Percentiles rank a stretch among this genome's conserved stretches.
These are phyloP conservation scores for Nasua narica DNA, from an alignment of 2,797 vertebrate species.

Conservation along the genomic window DNA sequence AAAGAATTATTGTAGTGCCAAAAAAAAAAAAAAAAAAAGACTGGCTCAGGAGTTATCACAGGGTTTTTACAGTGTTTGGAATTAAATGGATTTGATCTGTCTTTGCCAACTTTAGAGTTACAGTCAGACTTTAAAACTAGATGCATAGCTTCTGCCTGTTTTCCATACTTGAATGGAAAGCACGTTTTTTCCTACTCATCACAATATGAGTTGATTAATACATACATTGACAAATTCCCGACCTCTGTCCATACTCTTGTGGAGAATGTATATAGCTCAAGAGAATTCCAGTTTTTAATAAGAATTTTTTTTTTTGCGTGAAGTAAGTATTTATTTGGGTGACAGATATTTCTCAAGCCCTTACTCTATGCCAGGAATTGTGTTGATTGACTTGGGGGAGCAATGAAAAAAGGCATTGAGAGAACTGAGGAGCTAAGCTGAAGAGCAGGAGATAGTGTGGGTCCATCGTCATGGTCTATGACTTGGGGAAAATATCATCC, in stretches of 20 bases:
- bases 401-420: neutral
- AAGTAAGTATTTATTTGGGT: neutral
- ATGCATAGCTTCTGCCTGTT: neutral
- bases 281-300: neutral
- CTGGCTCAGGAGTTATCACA: neutral
- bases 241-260: neutral
- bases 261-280: neutral
- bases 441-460: neutral
- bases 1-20: slow-evolving; percentile 30
- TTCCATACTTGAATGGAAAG: neutral
- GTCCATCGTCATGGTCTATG: neutral
- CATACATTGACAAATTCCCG: neutral
- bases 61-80: neutral
- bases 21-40: neutral
- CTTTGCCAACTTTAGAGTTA: neutral
- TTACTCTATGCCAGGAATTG: neutral
- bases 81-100: neutral
- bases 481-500: accelerated
- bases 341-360: neutral
- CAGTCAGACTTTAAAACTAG: neutral
- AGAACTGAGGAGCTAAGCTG: neutral
- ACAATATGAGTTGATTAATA: neutral
- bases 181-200: neutral
- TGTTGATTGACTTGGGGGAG: neutral
- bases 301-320: neutral